Evolutionary conservation across 2,888 invertebrate genomes (phyloP), one percentile per base, ranked within the genome.

Genomic region (Neoscelio sp.): DNA sequence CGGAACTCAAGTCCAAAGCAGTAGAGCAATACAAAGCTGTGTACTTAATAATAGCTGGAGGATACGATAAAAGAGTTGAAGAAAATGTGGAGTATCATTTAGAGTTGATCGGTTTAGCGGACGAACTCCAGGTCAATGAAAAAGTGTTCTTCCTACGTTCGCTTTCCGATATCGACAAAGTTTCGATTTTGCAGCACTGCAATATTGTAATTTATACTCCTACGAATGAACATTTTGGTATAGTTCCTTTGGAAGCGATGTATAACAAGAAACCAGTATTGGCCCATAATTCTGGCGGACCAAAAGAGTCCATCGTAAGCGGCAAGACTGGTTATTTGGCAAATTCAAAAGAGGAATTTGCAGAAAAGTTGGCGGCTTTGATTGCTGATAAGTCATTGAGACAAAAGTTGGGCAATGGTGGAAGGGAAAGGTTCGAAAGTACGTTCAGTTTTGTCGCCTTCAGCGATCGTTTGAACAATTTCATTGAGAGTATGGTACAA

Each of bases 201-300:
- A 93, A 94, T 62, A 95, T 96, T 80, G 91, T 99, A 13, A 88
- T 99, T 15, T 99, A 99, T 88, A 99, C 99, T 4, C 99, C 99
- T 0, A 94, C 95, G 1, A 96, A 96, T 89, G 99, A 99, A 90
- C 99, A 99, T 91, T 99, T 99, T 92, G 99, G 99, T 2, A 99
- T 99, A 85, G 99, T 99, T 5, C 99, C 99, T 0, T 92, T 99
- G 60, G 99, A 99, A 92, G 98, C 99, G 0, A 99, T 99, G 99
- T 97, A 97, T 88, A 94, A 95, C 88, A 92, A 93, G 2, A 96
- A 97, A 86, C 98, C 99, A 2, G 98, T 99, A 0, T 94, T 99
- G 82, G 99, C 99, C 0, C 95, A 97, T 0, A 96, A 97, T 86
- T 97, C 96, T 85, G 99, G 99, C 18, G 99, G 99, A 0, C 99